Evolutionary conservation across 53 echinoderm and acorn worm genomes (phyloP), one percentile per base, ranked within the genome.

Genomic region (Holothuria leucospilota): DNA sequence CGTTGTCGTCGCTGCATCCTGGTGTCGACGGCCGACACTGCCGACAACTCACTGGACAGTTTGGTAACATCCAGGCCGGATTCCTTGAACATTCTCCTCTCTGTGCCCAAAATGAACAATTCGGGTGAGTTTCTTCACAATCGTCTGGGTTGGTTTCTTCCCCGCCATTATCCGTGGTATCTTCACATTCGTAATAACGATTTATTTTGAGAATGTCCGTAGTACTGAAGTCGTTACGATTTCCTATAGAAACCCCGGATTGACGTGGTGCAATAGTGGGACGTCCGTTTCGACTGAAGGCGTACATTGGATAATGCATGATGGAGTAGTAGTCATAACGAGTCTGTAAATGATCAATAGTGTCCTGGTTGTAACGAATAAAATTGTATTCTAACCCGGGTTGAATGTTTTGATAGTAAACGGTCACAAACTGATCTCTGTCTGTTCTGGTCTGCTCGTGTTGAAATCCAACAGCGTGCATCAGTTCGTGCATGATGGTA

Each of bases 401-500:
- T 62, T 84, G 84, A 29, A 94, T 91, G 82, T 94, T 94, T 64
- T 92, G 85, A 64, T 73, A 87, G 77, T 90, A 82, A 66, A 94
- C 85, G 66, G 83, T 90, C 67, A 94, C 94, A 77, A 82, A 92
- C 67, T 90, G 87, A 68, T 94, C 92, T 20, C 94, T 74, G 81
- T 93, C 93, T 5, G 91, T 91, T 39, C 94, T 63, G 13, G 91
- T 94, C 77, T 94, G 94, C 38, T 94, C 94, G 66, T 94, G 94
- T 26, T 94, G 85, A 71, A 94, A 94, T 23, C 94, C 94, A 29
- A 91, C 39, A 12, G 94, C 94, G 84, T 94, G 94, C 94, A 94
- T 94, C 62, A 94, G 59, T 69, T 94, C 94, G 69, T 94, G 94
- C 86, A 94, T 91, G 84, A 94, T 91, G 34, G 84, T 89, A 15